Evolutionary conservation across 2,888 invertebrate species (phyloP), one percentile per base, ranked within the genome.

Genomic region (Hymenopus coronatus): DNA sequence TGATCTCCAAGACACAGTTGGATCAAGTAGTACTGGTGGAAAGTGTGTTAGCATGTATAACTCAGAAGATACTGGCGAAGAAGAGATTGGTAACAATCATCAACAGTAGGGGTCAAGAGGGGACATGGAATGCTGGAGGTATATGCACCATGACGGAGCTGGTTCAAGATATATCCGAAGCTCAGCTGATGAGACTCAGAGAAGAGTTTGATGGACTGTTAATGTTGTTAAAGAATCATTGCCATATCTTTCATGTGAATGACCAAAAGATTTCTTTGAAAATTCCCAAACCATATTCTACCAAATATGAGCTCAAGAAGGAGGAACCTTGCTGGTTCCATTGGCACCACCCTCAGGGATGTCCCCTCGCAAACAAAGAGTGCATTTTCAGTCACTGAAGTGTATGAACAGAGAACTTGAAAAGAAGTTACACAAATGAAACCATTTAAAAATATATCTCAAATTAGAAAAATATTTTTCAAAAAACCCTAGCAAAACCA

Each of bases 201-300:
- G 95, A 96, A 7, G 97, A 98, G 94, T 97, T 97, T 93, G 98
- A 98, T 25, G 98, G 98, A 3, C 93, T 98, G 27, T 97, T 98
- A 93, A 98, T 98, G 0, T 93, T 98, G 87, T 92, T 98, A n/a
- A 96, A 95, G 92, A 98, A 98, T 92, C 96, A 98, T 92, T 95
- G 96, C 91, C 96, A 97, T 91, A 95, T 98, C 90, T 98, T 98
- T 93, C 94, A 95, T 92, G 95, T 97, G 8, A 92, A 93, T 83
- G 93, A 94, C 90, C 97, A 97, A 54, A 94, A 92, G 90, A 96
- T 98, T 6, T 94, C 95, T 90, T 94, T 98, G 88, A 95, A 96
- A 90, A 94, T 95, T 91, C 97, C 97, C 4, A 88, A 88, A 30
- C 27, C 86, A 25, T n/a, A n/a, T n/a, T 90, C 90, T 33, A 3